Evolutionary conservation across 2,888 invertebrate species (phyloP), one percentile per base, ranked within the genome.

Genomic region (Tanytarsus gracilentus): DNA sequence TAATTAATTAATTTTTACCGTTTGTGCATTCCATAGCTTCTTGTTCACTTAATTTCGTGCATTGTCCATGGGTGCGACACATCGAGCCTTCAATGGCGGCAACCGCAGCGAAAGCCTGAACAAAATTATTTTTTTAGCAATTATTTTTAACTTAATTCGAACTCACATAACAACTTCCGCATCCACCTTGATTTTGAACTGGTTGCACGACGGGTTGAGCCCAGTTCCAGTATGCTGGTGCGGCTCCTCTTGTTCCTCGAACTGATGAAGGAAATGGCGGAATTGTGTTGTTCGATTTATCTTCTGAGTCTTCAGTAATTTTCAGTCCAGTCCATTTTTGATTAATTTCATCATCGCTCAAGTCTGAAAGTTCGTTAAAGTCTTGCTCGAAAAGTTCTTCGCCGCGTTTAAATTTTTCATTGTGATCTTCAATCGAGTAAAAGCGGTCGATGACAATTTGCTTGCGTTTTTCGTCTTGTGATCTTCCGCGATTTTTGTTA

Each of bases 21-120:
- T 18, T 18, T 44, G 44, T 44, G 18, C 44, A 44, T 2, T 44
- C 44, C 44, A 44, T 44, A 18, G 44, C 44, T 23, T 44, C 44
- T 18, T 44, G 44, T 18, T 44, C 44, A 21, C 18, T 18, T 11
- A 44, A 23, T 23, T 44, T 44, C 9, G 16, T 11, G 23, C 44
- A 44, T 11, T 44, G 44, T 4, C 44, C 44, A 3, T 23, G 21
- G 4, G 16, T 44, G 18, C 23, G 18, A 8, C 44, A 44, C 5
- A 23, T 23, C 21, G 44, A 18, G 4, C 9, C 44, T 44, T 44
- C 44, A 8, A 44, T 44, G 3, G 44, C 44, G 5, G 21, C 44
- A 9, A 44, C 23, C 1, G 44, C 44, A 33, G 6, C n/a, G 3
- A 5, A 33, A 5, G 33, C 6, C 6, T 33, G 33, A 11, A n/a